Evolutionary conservation across 2,888 invertebrate species (phyloP), one percentile per base, ranked within the genome.

Genomic region (Drosophila robusta): DNA sequence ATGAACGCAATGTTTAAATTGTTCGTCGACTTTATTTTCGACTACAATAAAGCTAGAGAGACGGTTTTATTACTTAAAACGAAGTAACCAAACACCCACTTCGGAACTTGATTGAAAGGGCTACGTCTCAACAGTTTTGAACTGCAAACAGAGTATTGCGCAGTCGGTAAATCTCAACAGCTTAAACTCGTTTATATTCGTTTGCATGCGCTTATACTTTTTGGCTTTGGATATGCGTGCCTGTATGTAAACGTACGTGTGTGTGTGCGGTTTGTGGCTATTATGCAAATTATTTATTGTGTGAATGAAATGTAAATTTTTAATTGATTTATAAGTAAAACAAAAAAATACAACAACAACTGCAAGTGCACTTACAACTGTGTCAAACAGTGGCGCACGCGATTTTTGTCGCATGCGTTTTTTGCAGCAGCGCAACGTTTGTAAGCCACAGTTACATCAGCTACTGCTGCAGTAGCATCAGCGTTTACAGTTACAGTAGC

Each of bases 251-350:
- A 52, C 12, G 24, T 46, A 36, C 42, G 60, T 58, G 57, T 54
- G 47, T 44, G 41, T 42, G 45, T 76, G 58, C 55, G 63, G 51
- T 18, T 54, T 61, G 60, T 39, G 75, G 77, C 62, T 67, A 69
- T 87, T 79, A 78, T 78, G 87, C 65, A 81, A 84, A 85, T 87
- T 73, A 75, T 85, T 79, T 68, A 71, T 72, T 79, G 77, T 79
- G 79, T 68, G 77, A 81, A 85, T 57, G 77, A 79, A 81, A 87
- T 81, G 75, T 80, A 78, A 69, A 87, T 87, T 84, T 87, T 81
- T 84, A 85, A 84, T 85, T 87, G 84, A 81, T 81, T 80, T 56
- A 56, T 55, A 41, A 32, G 51, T 55, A 70, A 69, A 52, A 51
- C 12, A 41, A 44, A 12, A 39, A 36, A 6, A 12, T 8, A 14